phyloP scores from a whole-genome alignment of 1,140 invertebrate species.

The Eciton burchellii region DNA sequence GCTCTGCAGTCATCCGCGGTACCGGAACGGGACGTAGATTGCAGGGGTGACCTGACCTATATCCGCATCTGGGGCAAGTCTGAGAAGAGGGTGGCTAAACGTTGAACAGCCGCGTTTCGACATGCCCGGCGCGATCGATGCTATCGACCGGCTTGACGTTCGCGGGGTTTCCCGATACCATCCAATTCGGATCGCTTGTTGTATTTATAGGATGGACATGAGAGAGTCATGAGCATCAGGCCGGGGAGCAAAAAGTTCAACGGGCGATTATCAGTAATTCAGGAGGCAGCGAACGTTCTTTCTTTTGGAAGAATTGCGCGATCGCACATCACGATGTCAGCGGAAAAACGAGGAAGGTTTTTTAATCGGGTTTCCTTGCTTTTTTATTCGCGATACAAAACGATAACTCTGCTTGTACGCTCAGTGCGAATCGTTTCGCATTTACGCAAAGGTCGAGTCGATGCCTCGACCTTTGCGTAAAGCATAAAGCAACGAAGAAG shows the following conservation, averaged over 20 bases:
- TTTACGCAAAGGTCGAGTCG: too few species aligned
- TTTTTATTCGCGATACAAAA: too few species aligned
- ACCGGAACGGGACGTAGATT: slow-evolving; percentile 67
- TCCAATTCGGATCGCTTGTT: not conserved
- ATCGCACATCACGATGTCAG: not conserved
- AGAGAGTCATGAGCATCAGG: slow-evolving; percentile 5
- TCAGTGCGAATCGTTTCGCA: too few species aligned
- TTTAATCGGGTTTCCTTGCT: too few species aligned
- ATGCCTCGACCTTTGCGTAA: too few species aligned
- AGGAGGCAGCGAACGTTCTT: not conserved
- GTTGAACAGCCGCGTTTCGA: slow-evolving; percentile 45
- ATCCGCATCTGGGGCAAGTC: slow-evolving; percentile 79
- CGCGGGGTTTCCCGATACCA: not conserved
- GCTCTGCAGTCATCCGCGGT: slow-evolving; percentile 58
- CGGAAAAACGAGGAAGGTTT: not conserved
- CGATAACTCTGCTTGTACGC: too few species aligned
- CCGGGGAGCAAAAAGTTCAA: not conserved
- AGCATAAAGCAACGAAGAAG: too few species aligned
- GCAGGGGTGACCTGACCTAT: slow-evolving; percentile 81
- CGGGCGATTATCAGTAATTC: slow-evolving; percentile 2
- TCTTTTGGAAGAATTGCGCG: not conserved
- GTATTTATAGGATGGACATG: not conserved
- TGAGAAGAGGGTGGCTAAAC: slow-evolving; percentile 25
- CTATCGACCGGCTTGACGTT: slow-evolving; percentile 45
- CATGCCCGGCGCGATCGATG: slow-evolving; percentile 53